These are phyloP conservation scores for Heliopora coerulea DNA, from an alignment of 92 coral and sea anemone species.

Conservation along the genomic window DNA sequence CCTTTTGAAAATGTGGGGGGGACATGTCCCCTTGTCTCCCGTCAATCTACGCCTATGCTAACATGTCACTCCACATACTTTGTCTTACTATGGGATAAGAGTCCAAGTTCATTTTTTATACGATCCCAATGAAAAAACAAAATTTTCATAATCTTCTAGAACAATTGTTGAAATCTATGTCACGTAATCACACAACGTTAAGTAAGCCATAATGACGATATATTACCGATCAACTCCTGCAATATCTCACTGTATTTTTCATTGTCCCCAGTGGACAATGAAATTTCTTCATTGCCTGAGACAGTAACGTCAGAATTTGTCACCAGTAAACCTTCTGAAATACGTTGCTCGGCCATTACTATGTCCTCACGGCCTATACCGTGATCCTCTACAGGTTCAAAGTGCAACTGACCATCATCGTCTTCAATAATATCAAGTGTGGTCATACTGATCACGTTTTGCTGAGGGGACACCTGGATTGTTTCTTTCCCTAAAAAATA, in stretches of 20 bases:
- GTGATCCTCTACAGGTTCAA: slow-evolving; percentile 32
- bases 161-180: no score
- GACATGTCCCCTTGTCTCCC: no score
- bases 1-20: no score
- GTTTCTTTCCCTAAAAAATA: slow-evolving; percentile 5
- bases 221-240: slow-evolving; percentile 26
- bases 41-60: no score
- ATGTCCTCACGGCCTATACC: slow-evolving; percentile 32
- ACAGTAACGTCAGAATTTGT: neutral
- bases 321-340: slow-evolving; percentile 7
- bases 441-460: slow-evolving; percentile 31
- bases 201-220: no score
- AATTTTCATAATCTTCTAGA: no score
- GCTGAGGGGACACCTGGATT: slow-evolving; percentile 7
- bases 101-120: no score
- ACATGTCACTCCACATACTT: no score
- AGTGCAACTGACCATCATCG: slow-evolving; percentile 18
- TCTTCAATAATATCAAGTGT: slow-evolving; percentile 29
- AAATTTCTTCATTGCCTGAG: slow-evolving; percentile 4
- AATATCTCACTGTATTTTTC: slow-evolving; percentile 20
- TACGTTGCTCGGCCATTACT: slow-evolving; percentile 16
- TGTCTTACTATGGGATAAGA: no score
- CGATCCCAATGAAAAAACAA: no score
- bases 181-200: no score
- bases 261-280: slow-evolving; percentile 1